Evolutionary conservation across 2,113 vertebrate genomes (phyloP).

Genomic region (Centropus unirufus): DNA sequence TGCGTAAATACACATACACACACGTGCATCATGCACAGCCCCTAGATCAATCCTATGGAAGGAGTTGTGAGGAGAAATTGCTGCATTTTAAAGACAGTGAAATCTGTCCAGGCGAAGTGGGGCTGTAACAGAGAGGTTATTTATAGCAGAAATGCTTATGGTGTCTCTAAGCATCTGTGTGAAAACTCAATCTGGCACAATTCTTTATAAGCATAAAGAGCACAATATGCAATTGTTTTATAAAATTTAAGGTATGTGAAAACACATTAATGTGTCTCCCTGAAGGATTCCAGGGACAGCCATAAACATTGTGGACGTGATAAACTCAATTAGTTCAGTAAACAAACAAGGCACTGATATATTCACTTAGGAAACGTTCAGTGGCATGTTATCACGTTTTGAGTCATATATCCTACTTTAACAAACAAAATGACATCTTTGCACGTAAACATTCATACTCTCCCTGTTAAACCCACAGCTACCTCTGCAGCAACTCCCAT

Average conservation of each 20-base stretch:
- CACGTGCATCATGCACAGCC: fast-evolving
- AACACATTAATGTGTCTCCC: constrained; percentile 22
- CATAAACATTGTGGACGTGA: constrained; percentile 17
- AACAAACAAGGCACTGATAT: constrained; percentile 37
- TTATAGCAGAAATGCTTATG: not conserved
- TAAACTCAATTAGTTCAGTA: constrained; percentile 54
- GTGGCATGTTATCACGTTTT: not conserved
- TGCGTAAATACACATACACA: not conserved
- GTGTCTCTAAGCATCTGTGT: not conserved
- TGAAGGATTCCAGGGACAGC: constrained; percentile 40
- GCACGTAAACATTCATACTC: not conserved
- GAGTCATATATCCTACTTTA: not conserved
- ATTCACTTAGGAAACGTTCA: not conserved
- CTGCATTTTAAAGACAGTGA: not conserved
- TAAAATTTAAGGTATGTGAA: constrained; percentile 28
- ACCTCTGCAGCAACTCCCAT: not conserved
- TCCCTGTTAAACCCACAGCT: not conserved
- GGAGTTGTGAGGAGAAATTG: not conserved
- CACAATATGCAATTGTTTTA: constrained; percentile 17
- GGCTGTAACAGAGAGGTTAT: not conserved
- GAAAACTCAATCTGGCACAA: not conserved
- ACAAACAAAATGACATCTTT: not conserved
- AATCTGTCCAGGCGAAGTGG: not conserved
- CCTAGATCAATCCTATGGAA: not conserved
- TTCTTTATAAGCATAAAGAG: not conserved